These are phyloP conservation scores for Ferdinandea cuprea DNA, from an alignment of 2,888 invertebrate species.

Conservation along the genomic window DNA sequence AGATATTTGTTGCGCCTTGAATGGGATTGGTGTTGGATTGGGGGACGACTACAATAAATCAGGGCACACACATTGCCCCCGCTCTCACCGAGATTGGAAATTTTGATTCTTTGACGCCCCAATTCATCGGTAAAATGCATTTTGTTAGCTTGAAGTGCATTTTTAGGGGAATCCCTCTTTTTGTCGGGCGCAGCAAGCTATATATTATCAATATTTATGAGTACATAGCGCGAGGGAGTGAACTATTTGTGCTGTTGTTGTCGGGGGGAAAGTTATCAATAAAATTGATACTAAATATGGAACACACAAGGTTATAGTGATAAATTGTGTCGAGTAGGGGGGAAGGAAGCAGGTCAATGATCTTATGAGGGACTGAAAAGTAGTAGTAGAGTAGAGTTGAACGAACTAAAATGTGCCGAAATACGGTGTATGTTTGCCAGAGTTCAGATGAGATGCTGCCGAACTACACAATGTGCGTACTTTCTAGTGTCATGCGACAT, in stretches of 20 bases:
- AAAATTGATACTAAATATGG: conserved; percentile 61
- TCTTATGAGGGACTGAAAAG: conserved; percentile 26
- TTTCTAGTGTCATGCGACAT: too few relatives aligned
- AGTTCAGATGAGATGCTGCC: too few relatives aligned
- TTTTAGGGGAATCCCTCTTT: conserved; percentile 60
- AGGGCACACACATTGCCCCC: conserved; percentile 45
- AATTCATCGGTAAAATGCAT: conserved; percentile 48
- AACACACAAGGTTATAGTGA: conserved; percentile 67
- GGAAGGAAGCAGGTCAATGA: conserved; percentile 49
- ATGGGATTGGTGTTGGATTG: conserved; percentile 8
- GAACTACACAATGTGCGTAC: too few relatives aligned
- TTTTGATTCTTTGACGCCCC: conserved; percentile 60
- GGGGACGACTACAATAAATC: conserved; percentile 69
- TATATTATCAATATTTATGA: conserved; percentile 57
- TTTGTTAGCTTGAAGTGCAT: conserved; percentile 23
- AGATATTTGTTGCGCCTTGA: conserved; percentile 6
- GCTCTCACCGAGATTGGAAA: conserved; percentile 52
- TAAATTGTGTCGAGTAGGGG: conserved; percentile 44
- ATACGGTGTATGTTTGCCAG: too few relatives aligned
- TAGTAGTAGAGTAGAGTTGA: too few relatives aligned
- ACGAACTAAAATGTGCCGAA: too few relatives aligned
- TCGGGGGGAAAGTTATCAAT: conserved; percentile 39
- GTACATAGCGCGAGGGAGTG: conserved; percentile 6
- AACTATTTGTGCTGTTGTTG: conserved; percentile 2
- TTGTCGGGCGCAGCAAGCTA: conserved; percentile 13